Percentiles rank a stretch among this genome's conserved stretches.
Conservation (phyloP, 2,797 vertebrate species). For the Rhinogobio ventralis region DNA sequence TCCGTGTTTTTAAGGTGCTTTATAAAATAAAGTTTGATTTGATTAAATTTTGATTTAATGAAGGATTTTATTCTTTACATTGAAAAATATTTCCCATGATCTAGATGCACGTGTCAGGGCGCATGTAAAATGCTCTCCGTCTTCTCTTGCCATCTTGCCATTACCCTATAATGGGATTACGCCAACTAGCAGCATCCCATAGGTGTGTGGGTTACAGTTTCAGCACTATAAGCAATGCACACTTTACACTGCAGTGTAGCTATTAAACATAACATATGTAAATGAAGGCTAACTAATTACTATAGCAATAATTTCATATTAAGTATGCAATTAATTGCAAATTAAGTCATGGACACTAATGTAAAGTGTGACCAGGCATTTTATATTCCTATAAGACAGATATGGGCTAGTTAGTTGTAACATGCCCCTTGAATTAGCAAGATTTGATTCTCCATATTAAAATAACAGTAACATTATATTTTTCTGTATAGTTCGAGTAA, state of each 20-base stretch:
- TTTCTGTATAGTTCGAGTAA: background rate
- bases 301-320: background rate
- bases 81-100: background rate
- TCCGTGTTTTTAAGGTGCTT: no score
- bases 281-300: background rate
- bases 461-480: background rate
- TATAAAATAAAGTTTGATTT: no score
- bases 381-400: background rate
- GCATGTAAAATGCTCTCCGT: background rate
- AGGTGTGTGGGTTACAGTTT: constrained; percentile 26
- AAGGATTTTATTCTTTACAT: background rate
- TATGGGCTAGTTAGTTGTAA: background rate
- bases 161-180: constrained; percentile 23
- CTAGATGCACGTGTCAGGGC: constrained; percentile 8
- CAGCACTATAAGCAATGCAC: background rate
- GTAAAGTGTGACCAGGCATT: background rate
- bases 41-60: background rate
- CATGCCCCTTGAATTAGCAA: background rate
- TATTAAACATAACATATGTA: background rate
- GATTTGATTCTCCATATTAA: background rate
- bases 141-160: constrained; percentile 17
- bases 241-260: background rate
- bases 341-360: background rate
- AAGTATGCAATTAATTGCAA: background rate
- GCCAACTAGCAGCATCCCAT: constrained; percentile 9